phyloP scores from a whole-genome alignment of 2,888 invertebrate genomes.

The Andricus curvator region DNA sequence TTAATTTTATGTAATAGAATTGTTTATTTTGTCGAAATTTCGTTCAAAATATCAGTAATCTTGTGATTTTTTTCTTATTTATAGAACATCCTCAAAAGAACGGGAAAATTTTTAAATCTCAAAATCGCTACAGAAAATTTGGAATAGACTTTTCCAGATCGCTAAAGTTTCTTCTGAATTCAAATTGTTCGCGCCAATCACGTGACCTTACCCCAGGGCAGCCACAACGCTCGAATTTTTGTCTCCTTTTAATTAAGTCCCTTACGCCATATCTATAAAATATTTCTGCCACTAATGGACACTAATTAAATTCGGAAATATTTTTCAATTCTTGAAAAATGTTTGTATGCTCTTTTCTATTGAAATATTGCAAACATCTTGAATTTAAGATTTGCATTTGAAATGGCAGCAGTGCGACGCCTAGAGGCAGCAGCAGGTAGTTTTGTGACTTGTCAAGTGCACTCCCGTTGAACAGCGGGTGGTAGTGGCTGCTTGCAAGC shows the following conservation, averaged over 20 bases:
- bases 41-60: too few species aligned
- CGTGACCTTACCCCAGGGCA: background rate
- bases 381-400: background rate
- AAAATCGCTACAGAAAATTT: too few species aligned
- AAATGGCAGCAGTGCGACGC: slow-evolving; percentile 14
- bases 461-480: background rate
- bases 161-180: background rate
- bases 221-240: background rate
- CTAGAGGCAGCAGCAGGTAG: background rate
- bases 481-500: slow-evolving; percentile 51
- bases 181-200: background rate
- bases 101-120: too few species aligned
- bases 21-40: too few species aligned
- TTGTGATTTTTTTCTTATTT: too few species aligned
- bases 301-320: background rate
- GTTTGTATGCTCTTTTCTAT: background rate
- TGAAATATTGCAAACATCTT: background rate
- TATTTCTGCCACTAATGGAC: background rate
- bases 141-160: too few species aligned
- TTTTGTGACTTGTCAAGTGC: background rate
- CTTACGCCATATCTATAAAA: background rate
- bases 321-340: background rate
- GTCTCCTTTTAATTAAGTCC: background rate
- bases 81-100: too few species aligned
- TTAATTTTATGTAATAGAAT: too few species aligned